These are phyloP conservation scores for Montipora capitata DNA, from an alignment of 92 coral and sea anemone genomes.

Conservation along the genomic window DNA sequence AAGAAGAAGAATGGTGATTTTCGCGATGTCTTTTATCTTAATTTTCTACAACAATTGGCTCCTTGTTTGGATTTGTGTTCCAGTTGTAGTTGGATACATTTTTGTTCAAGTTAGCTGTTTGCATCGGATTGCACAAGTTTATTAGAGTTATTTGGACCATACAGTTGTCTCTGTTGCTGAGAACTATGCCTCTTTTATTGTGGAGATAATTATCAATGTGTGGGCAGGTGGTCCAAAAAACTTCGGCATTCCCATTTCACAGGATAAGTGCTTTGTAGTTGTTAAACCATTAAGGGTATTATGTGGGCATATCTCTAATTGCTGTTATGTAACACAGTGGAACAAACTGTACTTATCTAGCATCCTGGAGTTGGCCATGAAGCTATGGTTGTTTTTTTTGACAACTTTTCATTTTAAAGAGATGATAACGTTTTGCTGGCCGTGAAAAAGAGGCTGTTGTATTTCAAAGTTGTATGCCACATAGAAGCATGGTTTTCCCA, in stretches of 20 bases:
- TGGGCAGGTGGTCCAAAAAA: neutral
- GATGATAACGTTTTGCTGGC: too few relatives aligned
- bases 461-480: neutral
- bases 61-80: conserved; percentile 3
- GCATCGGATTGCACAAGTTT: conserved; percentile 1
- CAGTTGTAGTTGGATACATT: conserved; percentile 4
- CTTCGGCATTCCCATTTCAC: too few relatives aligned
- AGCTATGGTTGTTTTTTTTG: too few relatives aligned
- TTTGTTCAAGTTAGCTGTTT: conserved; percentile 12
- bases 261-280: too few relatives aligned
- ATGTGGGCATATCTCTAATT: too few relatives aligned
- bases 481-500: neutral
- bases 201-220: neutral
- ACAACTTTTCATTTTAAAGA: too few relatives aligned
- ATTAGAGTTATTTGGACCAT: conserved; percentile 2
- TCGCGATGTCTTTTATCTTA: neutral
- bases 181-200: neutral
- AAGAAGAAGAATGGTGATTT: conserved; percentile 49
- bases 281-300: neutral
- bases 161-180: conserved; percentile 11
- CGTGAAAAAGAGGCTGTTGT: too few relatives aligned
- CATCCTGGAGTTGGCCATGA: neutral
- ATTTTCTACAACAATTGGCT: neutral
- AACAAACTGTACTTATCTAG: neutral
- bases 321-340: too few relatives aligned